Percentiles rank a stretch among this genome's conserved stretches.
phyloP scores from a whole-genome alignment of 2,113 vertebrate species.

The Arvicanthis niloticus region DNA sequence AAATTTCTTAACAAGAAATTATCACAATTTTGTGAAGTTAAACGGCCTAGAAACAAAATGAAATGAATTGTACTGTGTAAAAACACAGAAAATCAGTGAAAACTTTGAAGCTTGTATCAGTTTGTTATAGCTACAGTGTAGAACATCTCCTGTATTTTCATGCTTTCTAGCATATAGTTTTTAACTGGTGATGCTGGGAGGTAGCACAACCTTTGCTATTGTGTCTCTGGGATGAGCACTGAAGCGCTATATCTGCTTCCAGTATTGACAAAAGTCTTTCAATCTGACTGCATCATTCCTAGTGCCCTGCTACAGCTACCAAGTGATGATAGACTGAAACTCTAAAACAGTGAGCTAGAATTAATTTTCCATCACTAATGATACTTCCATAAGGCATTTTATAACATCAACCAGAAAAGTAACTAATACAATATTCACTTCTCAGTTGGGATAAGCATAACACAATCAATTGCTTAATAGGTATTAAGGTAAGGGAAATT shows the following conservation, averaged over 20 bases:
- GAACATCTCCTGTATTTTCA: not conserved
- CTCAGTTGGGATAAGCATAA: not conserved
- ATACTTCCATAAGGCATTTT: not conserved
- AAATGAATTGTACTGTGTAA: not conserved
- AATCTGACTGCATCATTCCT: not conserved
- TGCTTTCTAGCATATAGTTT: not conserved
- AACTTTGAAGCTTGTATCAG: not conserved
- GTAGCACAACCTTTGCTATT: not conserved
- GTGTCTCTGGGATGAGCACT: not conserved
- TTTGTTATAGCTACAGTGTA: not conserved
- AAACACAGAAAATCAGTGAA: not conserved
- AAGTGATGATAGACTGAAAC: not conserved
- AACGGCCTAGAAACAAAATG: not conserved
- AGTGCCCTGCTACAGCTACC: not conserved
- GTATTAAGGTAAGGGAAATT: not conserved
- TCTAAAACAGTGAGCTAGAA: not conserved
- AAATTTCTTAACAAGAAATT: not conserved
- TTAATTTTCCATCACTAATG: not conserved
- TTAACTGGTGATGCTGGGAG: not conserved
- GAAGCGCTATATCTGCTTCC: too few species aligned
- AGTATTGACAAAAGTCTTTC: not conserved
- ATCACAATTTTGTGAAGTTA: not conserved
- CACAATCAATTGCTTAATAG: not conserved
- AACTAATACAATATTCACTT: not conserved
- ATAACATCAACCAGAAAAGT: not conserved